Percentiles rank a stretch among this genome's conserved stretches.
Conservation (phyloP, 2,888 invertebrate genomes). For the Drosophila glabriapex region DNA sequence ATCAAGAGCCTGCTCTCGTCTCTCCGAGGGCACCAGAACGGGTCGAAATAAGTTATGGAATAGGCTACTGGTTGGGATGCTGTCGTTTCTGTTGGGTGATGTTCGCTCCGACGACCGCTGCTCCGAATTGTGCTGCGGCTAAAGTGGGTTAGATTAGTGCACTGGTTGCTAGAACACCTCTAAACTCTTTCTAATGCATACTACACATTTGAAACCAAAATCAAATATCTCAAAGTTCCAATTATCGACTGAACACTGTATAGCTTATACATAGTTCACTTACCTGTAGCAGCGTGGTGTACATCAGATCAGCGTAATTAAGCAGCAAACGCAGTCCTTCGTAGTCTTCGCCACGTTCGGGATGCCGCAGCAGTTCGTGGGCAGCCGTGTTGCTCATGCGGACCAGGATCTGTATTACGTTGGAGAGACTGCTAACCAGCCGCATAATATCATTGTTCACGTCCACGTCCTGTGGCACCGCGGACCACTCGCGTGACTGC, state of each 20-base stretch:
- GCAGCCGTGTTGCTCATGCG: slow-evolving; percentile 51
- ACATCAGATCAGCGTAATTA: slow-evolving; percentile 55
- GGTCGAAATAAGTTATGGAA: slow-evolving; percentile 50
- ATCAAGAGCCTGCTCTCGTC: slow-evolving; percentile 1
- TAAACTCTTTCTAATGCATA: background rate
- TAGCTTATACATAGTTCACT: background rate
- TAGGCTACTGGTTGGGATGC: slow-evolving; percentile 18
- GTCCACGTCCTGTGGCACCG: slow-evolving; percentile 33
- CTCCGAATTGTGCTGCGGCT: slow-evolving; percentile 31
- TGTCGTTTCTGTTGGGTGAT: background rate
- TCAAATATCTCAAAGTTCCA: background rate
- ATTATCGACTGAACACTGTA: background rate
- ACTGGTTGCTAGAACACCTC: background rate
- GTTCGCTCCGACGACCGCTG: slow-evolving; percentile 2
- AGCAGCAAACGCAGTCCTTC: slow-evolving; percentile 39
- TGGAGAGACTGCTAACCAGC: slow-evolving; percentile 41
- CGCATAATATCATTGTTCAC: slow-evolving; percentile 35
- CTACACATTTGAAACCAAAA: no score
- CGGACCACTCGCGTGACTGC: slow-evolving; percentile 24
- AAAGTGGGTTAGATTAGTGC: background rate
- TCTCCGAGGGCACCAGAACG: background rate
- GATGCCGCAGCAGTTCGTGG: slow-evolving; percentile 40
- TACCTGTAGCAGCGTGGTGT: slow-evolving; percentile 48
- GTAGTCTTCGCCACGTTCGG: slow-evolving; percentile 44
- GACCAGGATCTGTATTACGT: slow-evolving; percentile 48